phyloP scores from a whole-genome alignment of 92 coral and sea anemone genomes.

The Pocillopora grandis region DNA sequence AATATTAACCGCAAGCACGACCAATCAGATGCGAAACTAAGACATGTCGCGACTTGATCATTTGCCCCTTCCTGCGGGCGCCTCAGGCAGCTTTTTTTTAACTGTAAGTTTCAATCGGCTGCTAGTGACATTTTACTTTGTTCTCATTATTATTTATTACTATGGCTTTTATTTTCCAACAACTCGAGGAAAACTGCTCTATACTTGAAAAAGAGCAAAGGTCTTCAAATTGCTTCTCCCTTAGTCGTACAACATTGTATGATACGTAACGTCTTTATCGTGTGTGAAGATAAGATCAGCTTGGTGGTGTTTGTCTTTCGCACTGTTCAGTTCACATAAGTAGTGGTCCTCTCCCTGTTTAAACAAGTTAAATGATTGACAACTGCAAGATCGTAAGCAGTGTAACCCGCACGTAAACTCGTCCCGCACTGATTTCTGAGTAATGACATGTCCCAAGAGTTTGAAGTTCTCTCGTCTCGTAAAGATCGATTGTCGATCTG shows the following conservation, averaged over 20 bases:
- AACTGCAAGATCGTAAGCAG: constrained; percentile 34
- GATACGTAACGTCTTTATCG: not conserved
- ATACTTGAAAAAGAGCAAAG: no score
- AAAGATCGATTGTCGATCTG: constrained; percentile 43
- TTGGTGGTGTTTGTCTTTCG: constrained; percentile 10
- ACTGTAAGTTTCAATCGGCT: no score
- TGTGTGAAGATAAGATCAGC: not conserved
- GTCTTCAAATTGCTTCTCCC: no score
- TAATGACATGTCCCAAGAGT: constrained; percentile 35
- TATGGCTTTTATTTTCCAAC: no score
- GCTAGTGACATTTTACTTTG: no score
- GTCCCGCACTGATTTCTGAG: constrained; percentile 15
- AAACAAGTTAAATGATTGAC: constrained; percentile 47
- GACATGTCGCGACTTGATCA: no score
- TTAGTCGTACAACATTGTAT: not conserved
- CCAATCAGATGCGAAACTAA: no score
- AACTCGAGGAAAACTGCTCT: no score
- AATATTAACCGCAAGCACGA: no score
- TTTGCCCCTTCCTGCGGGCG: no score
- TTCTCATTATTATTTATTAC: no score
- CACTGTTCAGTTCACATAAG: constrained; percentile 51
- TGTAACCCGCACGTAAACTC: constrained; percentile 36
- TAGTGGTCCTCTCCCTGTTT: not conserved
- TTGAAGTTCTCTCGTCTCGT: not conserved
- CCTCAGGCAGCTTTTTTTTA: no score